Base-by-base conservation (phyloP, 2,797 vertebrate genomes). In the Acanthopagrus latus region DNA sequence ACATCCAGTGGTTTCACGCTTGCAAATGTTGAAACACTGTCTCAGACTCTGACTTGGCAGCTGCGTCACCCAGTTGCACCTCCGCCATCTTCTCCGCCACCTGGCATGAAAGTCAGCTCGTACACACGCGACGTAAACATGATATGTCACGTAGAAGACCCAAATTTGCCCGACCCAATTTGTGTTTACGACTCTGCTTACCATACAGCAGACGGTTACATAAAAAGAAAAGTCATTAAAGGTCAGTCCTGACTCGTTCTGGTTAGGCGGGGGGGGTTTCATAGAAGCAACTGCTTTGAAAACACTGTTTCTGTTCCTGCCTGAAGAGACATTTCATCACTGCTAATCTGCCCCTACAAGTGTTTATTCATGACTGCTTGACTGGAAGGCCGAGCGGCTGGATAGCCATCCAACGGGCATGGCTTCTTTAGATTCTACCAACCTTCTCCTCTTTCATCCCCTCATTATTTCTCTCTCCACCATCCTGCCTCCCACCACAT, bases 391-490 rank as follows among this genome's bases (percentile, higher is more conserved):
- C 29, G 38, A 43, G 71, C 11, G 18, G 54, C 12, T 64, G 66
- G 74, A 75, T 59, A 66, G 75, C 70, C 83, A 60, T 69, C 65
- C 60, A 89, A 46, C 55, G 51, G 3, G 67, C 46, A 10, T 41
- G 25, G 57, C 82, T 82, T 77, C 84, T 87, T 80, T 60, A 83
- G 59, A 74, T 86, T 78, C 82, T 25, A 20, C 65, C 86, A 74
- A 47, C 76, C 81, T 76, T 71, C 73, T 52, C 27, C 50, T 72
- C 81, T 84, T 82, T 84, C 85, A 86, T 82, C 82, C 70, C 55
- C 80, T 91, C 87, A 86, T 90, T 89, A 91, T 91, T 86, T 74
- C 80, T 78, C 86, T 77, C 85, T 78, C 78, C 60, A 78, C 87
- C 71, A 6, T 27, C 74, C 72, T 23, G 52, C 81, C 80, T 71